Evolutionary conservation across 2,888 invertebrate species (phyloP).

Genomic region (Watsonalla binaria): DNA sequence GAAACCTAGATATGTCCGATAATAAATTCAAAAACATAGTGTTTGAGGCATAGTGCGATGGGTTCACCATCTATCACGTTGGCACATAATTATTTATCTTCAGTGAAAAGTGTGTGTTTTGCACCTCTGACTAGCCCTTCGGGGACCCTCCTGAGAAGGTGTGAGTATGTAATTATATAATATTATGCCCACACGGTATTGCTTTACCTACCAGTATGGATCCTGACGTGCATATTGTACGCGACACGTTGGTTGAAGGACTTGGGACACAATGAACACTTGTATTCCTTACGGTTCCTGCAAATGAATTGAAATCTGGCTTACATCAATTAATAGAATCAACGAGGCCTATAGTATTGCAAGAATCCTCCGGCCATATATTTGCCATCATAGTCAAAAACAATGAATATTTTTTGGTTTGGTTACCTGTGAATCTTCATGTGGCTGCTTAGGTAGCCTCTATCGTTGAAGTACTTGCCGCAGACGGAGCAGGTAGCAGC

Average conservation of each 20-base stretch:
- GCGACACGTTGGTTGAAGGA: conserved; percentile 92
- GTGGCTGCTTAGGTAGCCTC: conserved; percentile 90
- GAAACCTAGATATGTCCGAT: no score
- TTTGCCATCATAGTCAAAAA: no score
- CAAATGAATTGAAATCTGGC: conserved; percentile 1
- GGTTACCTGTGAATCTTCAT: conserved; percentile 87
- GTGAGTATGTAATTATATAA: no score
- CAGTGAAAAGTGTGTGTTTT: no score
- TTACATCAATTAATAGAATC: no score
- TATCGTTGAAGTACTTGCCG: conserved; percentile 90
- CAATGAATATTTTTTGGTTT: not conserved
- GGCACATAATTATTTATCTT: no score
- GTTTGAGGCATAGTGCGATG: no score
- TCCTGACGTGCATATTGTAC: conserved; percentile 91
- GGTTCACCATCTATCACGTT: no score
- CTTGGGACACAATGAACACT: conserved; percentile 88
- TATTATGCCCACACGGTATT: conserved; percentile 6
- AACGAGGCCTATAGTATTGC: no score
- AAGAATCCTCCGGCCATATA: not conserved
- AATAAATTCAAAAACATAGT: no score
- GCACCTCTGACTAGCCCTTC: no score
- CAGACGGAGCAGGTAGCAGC: conserved; percentile 82
- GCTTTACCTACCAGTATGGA: conserved; percentile 82
- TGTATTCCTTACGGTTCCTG: conserved; percentile 88
- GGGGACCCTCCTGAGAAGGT: no score